These are phyloP conservation scores for Phataginus tetradactyla DNA, from an alignment of 2,797 vertebrate genomes.

Conservation along the genomic window DNA sequence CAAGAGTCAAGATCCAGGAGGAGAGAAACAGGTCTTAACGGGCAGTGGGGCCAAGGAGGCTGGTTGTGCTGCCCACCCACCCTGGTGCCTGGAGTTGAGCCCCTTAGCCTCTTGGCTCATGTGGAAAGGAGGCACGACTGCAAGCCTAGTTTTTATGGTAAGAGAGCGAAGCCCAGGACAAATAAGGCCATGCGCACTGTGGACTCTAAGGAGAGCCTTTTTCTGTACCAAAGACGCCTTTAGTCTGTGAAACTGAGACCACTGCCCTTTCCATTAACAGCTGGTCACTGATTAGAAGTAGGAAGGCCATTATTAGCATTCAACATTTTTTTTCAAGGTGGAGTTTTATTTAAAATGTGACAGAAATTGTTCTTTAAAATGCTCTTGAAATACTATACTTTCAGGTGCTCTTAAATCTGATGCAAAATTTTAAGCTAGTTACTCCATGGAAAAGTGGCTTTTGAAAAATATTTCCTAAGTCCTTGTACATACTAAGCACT, in stretches of 20 bases:
- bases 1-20: background rate
- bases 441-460: background rate
- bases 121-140: background rate
- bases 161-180: background rate
- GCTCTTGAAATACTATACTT: background rate
- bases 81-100: background rate
- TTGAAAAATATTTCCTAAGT: background rate
- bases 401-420: background rate
- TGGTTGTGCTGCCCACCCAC: too few relatives aligned
- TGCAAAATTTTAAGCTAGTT: background rate
- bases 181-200: background rate
- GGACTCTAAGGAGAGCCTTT: background rate
- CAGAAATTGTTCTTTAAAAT: slow-evolving; percentile 16
- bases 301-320: background rate
- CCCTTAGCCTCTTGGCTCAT: background rate
- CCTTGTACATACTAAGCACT: background rate
- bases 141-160: background rate
- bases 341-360: slow-evolving; percentile 1
- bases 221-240: background rate
- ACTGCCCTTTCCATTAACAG: background rate
- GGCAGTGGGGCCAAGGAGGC: background rate
- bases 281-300: background rate
- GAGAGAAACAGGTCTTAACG: background rate
- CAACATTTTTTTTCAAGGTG: background rate
- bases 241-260: background rate